These are phyloP conservation scores for Syncerus caffer DNA, from an alignment of 2,797 vertebrate species.

Conservation along the genomic window DNA sequence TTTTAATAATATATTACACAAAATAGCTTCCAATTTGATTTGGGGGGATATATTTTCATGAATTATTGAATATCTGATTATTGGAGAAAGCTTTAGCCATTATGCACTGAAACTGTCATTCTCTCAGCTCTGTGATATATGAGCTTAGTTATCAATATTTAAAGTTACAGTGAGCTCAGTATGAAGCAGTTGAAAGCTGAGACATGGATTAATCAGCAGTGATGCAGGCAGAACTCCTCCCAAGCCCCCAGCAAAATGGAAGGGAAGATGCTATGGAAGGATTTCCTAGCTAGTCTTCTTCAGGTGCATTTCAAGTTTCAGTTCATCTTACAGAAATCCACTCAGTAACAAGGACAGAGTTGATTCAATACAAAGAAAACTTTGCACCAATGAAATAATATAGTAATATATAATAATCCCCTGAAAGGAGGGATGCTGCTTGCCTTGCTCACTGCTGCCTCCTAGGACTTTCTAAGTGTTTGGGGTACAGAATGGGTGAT, in stretches of 20 bases:
- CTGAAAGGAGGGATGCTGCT: neutral
- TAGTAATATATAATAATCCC: neutral
- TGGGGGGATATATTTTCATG: conserved; percentile 85
- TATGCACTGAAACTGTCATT: conserved; percentile 83
- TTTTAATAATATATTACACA: conserved; percentile 89
- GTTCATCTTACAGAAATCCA: neutral
- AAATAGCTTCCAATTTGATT: conserved; percentile 87
- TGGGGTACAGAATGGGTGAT: neutral
- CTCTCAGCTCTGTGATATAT: conserved; percentile 80
- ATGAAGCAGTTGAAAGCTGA: conserved; percentile 73
- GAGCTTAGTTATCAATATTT: conserved; percentile 86
- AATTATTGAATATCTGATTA: conserved; percentile 88
- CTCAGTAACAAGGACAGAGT: neutral
- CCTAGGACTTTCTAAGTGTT: neutral
- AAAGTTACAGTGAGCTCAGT: conserved; percentile 78
- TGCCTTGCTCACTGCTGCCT: neutral
- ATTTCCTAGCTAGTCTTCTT: conserved; percentile 63
- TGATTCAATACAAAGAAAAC: neutral
- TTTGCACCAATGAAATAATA: neutral
- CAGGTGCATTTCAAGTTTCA: neutral
- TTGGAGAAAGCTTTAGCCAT: conserved; percentile 83
- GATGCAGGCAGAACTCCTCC: conserved; percentile 63
- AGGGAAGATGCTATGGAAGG: conserved; percentile 53
- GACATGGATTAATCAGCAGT: conserved; percentile 76
- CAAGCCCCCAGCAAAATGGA: conserved; percentile 47